Percentiles rank a stretch among this genome's conserved stretches.
Conservation (phyloP, 2,888 invertebrate species). For the Chesias legatella region DNA sequence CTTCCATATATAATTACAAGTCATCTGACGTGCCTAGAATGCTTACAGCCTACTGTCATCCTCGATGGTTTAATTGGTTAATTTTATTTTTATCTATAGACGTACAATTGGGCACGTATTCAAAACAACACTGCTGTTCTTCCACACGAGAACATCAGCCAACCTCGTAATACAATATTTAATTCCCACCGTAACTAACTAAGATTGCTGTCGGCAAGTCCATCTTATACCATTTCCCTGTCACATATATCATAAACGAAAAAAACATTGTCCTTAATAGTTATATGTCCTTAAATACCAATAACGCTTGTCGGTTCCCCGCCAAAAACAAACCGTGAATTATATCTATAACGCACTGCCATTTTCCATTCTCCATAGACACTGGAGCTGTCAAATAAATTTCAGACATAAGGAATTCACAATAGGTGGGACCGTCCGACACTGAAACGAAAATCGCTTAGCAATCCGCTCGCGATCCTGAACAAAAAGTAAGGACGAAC, state of each 20-base stretch:
- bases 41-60: too few species aligned
- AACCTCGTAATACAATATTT: conserved; percentile 56
- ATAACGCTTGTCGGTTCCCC: conserved; percentile 78
- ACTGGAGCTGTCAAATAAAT: conserved; percentile 79
- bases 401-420: conserved; percentile 75
- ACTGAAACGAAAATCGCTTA: conserved; percentile 63
- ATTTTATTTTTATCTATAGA: too few species aligned
- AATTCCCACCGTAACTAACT: conserved; percentile 68
- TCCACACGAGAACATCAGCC: conserved; percentile 24
- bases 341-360: conserved; percentile 77
- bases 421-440: conserved; percentile 68
- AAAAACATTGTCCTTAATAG: conserved; percentile 66
- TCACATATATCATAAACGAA: conserved; percentile 61
- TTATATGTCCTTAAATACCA: conserved; percentile 76
- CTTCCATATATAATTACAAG: too few species aligned
- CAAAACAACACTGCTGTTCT: conserved; percentile 17
- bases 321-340: conserved; percentile 80
- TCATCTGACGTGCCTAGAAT: too few species aligned
- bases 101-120: too few species aligned
- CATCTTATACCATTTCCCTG: conserved; percentile 51
- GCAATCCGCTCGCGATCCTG: conserved; percentile 44
- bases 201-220: conserved; percentile 59
- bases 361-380: conserved; percentile 80
- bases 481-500: conserved; percentile 47
- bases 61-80: too few species aligned